These are phyloP conservation scores for Cyclophora albipunctata DNA, from an alignment of 2,888 invertebrate species.

Conservation along the genomic window DNA sequence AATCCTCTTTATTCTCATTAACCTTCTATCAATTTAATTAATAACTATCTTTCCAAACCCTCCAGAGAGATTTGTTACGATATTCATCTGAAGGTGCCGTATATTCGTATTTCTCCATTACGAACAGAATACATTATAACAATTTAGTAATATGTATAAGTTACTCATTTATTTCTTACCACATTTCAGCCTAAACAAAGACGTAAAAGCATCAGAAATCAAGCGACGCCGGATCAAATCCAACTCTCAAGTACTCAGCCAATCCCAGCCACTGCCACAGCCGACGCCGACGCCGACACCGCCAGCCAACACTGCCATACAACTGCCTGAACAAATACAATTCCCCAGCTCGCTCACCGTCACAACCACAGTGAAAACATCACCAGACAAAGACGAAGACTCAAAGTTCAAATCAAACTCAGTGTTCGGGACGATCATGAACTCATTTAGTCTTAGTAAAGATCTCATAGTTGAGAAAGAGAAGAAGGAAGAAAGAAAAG, in stretches of 20 bases:
- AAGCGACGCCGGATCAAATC: constrained; percentile 49
- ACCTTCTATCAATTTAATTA: no score
- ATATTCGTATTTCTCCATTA: no score
- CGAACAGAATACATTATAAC: no score
- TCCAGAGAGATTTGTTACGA: no score
- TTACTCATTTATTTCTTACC: no score
- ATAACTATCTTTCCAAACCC: no score
- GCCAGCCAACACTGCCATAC: constrained; percentile 7
- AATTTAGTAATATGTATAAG: no score
- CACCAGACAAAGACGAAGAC: constrained; percentile 27
- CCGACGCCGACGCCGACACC: constrained; percentile 2
- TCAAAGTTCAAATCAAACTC: constrained; percentile 30
- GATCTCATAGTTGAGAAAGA: constrained; percentile 49
- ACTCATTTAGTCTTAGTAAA: constrained; percentile 41
- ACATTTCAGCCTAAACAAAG: constrained; percentile 59
- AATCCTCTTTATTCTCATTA: no score
- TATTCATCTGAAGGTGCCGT: no score
- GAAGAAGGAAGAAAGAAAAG: constrained; percentile 39
- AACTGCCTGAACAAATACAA: constrained; percentile 50
- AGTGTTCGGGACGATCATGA: constrained; percentile 37
- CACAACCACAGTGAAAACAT: constrained; percentile 40
- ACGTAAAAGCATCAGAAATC: constrained; percentile 48
- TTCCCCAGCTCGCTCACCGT: constrained; percentile 67
- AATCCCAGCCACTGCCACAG: constrained; percentile 1
- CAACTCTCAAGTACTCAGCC: constrained; percentile 22